Evolutionary conservation across 2,888 invertebrate species (phyloP), one percentile per base, ranked within the genome.

Genomic region (Limnephilus auricula): DNA sequence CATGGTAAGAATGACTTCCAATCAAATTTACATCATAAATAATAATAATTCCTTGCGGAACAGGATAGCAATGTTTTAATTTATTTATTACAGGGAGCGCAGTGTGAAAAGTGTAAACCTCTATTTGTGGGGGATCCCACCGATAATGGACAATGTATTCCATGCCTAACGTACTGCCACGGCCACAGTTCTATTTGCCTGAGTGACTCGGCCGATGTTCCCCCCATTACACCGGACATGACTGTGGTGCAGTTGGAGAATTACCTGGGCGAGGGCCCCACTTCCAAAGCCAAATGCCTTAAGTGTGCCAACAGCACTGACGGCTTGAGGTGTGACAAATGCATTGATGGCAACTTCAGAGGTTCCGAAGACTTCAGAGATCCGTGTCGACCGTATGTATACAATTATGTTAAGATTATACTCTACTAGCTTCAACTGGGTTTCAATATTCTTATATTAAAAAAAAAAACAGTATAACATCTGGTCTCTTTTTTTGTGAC

Each of bases 81-180:
- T 45, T 85, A 25, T 92, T 92, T 65, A 90, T 94, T 94, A 15
- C 94, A 97, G 97, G 99, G 99, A 9, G 96, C 96, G n/a, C 98
- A 98, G 94, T 99, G 99, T 94, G 98, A 98, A 94, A 97, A 98
- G 94, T 99, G 99, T 94, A 97, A 98, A 94, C 98, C 98, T 0
- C 96, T 98, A 91, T 99, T 97, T 95, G 99, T 99, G 40, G 99
- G 99, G 15, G 98, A 99, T 95, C 99, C 99, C 0, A 97, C 97
- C 50, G 98, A 98, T 94, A 98, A 98, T 80, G 98, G 97, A 0
- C 97, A 97, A 93, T 99, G 99, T 94, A 97, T 98, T 80, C 98
- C 99, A 0, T 99, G 99, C 94, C 95, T 97, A 1, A 98, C 98
- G 93, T 98, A 98, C 95, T 99, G 99, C 94, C 97, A 99, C 95